Evolutionary conservation across 1,140 invertebrate genomes (phyloP).

Genomic region (Drosophila leontia): DNA sequence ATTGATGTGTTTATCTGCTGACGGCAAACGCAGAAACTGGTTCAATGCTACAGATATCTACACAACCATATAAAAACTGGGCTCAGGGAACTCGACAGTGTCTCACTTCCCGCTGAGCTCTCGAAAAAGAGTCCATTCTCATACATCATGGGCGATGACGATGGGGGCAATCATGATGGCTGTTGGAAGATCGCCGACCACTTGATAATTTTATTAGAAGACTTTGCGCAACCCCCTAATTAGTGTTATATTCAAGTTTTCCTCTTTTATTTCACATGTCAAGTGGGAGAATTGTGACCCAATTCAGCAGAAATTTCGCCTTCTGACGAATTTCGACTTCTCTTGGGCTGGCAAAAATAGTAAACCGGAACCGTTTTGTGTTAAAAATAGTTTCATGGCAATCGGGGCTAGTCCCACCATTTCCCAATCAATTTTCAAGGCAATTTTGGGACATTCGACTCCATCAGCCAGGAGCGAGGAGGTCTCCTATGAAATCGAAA

Average conservation of each 20-base stretch:
- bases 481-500: constrained; percentile 65
- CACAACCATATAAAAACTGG: constrained; percentile 32
- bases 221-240: constrained; percentile 59
- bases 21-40: constrained; percentile 11
- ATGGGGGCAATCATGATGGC: constrained; percentile 26
- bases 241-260: constrained; percentile 58
- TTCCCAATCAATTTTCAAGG: constrained; percentile 70
- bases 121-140: constrained; percentile 47
- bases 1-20: constrained; percentile 59
- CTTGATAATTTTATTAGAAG: constrained; percentile 70
- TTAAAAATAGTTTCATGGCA: constrained; percentile 54
- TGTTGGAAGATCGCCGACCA: constrained; percentile 45
- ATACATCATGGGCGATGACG: constrained; percentile 44
- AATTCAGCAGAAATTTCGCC: constrained; percentile 39
- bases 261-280: constrained; percentile 43
- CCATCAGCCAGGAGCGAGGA: not conserved
- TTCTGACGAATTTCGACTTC: constrained; percentile 27
- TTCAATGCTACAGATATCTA: constrained; percentile 46
- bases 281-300: constrained; percentile 60
- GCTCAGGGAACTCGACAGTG: constrained; percentile 11
- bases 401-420: constrained; percentile 45
- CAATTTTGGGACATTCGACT: constrained; percentile 24
- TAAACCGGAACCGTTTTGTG: constrained; percentile 32
- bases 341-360: constrained; percentile 45
- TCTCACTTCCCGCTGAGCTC: constrained; percentile 37